Evolutionary conservation across 2,797 vertebrate species (phyloP).

Genomic region (Lates japonicus): DNA sequence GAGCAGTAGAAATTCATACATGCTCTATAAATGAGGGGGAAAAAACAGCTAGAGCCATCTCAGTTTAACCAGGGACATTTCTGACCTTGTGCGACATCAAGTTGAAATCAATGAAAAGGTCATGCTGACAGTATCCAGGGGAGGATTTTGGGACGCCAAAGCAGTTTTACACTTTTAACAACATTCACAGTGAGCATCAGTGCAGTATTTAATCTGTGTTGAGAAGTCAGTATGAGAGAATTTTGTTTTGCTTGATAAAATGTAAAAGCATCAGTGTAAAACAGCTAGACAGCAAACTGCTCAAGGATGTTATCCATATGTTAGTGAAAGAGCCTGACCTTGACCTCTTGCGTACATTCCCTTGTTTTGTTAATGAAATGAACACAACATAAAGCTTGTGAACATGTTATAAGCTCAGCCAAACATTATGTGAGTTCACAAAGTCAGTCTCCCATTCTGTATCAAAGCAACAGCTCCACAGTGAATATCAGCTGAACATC

Average conservation of each 20-base stretch:
- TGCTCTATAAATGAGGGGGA: constrained; percentile 35
- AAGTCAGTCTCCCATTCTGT: constrained; percentile 28
- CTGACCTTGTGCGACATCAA: constrained; percentile 52
- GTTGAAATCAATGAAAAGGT: constrained; percentile 69
- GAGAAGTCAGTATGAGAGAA: neutral
- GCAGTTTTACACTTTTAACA: constrained; percentile 8
- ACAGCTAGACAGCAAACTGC: neutral
- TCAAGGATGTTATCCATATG: neutral
- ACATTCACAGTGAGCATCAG: neutral
- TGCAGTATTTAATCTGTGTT: neutral
- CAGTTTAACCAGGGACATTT: constrained; percentile 42
- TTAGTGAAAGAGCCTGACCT: constrained; percentile 26
- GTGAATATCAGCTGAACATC: constrained; percentile 20
- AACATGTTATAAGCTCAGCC: constrained; percentile 9
- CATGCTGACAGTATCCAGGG: constrained; percentile 18
- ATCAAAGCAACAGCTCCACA: constrained; percentile 40
- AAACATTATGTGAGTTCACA: constrained; percentile 31
- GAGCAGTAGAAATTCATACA: neutral
- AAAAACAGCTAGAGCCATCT: constrained; percentile 15
- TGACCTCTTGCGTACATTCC: constrained; percentile 5
- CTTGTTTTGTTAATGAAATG: constrained; percentile 16
- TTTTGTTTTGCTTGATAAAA: neutral
- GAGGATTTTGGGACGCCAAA: neutral
- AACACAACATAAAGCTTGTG: constrained; percentile 11
- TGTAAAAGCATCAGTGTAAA: neutral